Conservation (phyloP, 1,140 invertebrate species). For the Panulirus ornatus region DNA sequence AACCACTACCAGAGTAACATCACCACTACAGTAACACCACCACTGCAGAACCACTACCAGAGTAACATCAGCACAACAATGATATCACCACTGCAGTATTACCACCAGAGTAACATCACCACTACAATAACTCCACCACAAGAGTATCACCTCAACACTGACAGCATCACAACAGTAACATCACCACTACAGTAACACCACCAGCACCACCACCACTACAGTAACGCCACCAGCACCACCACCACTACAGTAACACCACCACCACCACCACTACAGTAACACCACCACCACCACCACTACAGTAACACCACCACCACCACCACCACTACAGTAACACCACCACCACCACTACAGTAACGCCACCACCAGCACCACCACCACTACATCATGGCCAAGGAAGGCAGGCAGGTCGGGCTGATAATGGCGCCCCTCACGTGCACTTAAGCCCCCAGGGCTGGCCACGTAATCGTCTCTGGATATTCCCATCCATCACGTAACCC, state of each 20-base stretch:
- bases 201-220: neutral
- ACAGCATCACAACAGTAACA: neutral
- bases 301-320: no score
- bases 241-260: no score
- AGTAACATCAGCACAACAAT: neutral
- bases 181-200: conserved; percentile 11
- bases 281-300: no score
- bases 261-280: no score
- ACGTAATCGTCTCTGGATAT: conserved; percentile 43
- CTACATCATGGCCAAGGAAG: neutral
- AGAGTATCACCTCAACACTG: neutral
- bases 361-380: neutral
- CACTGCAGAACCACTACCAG: neutral
- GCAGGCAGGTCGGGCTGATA: conserved; percentile 22
- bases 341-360: neutral
- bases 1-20: neutral
- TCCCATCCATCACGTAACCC: conserved; percentile 33
- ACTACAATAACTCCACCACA: conserved; percentile 4
- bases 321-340: no score
- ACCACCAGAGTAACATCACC: neutral
- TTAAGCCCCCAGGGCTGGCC: conserved; percentile 13
- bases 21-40: neutral
- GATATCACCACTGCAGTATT: conserved; percentile 9
- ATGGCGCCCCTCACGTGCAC: conserved; percentile 28
- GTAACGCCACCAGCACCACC: neutral